phyloP scores from a whole-genome alignment of 2,113 vertebrate species.

The Archilochus colubris region DNA sequence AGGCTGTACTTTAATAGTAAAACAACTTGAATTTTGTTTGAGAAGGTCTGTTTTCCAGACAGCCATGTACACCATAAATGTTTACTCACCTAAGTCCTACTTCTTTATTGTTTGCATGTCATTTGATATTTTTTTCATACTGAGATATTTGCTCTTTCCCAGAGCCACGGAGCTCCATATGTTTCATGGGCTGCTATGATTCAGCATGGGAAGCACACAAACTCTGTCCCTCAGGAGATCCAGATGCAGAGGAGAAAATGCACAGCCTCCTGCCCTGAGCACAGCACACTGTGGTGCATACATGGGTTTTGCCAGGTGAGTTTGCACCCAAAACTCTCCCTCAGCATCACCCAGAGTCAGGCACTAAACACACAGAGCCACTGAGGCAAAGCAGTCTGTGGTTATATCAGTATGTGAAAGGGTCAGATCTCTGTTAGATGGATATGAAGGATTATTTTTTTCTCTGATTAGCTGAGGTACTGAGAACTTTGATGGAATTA shows the following conservation, averaged over 20 bases:
- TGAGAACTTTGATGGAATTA: not conserved
- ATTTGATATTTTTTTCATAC: not conserved
- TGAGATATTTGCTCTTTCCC: not conserved
- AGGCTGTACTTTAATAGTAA: not conserved
- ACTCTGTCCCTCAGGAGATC: rapidly evolving
- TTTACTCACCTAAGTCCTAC: not conserved
- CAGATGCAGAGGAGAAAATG: not conserved
- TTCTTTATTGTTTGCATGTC: not conserved
- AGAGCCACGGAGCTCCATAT: not conserved
- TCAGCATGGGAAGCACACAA: not conserved
- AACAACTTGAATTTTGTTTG: not conserved
- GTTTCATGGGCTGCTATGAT: not conserved
- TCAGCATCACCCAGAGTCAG: rapidly evolving
- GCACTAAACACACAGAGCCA: not conserved
- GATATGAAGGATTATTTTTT: not conserved
- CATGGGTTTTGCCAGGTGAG: not conserved
- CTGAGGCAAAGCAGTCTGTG: not conserved
- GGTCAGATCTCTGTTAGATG: not conserved
- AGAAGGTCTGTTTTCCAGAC: not conserved
- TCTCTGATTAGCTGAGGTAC: not conserved
- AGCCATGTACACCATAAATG: not conserved
- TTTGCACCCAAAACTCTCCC: not conserved
- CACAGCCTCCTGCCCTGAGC: not conserved
- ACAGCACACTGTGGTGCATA: rapidly evolving
- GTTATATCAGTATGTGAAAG: not conserved